Conservation (phyloP, 2,797 vertebrate genomes). For the Pygocentrus nattereri region DNA sequence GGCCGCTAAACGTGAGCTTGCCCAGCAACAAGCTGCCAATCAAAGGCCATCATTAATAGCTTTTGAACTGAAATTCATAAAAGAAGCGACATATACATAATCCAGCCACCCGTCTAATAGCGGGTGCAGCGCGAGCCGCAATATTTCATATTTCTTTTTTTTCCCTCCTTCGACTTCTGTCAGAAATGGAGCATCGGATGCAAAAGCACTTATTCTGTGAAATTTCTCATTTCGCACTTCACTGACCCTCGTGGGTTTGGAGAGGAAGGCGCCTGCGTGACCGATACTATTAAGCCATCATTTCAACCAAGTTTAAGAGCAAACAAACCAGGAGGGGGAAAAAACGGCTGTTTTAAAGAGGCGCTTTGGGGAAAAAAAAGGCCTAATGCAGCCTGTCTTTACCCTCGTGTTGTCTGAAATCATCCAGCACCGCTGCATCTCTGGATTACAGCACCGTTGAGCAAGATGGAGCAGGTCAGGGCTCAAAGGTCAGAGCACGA, state of each 20-base stretch:
- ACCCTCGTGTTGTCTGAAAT: slow-evolving; percentile 32
- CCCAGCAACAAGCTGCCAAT: slow-evolving; percentile 11
- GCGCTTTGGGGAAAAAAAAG: not conserved
- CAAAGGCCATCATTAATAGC: slow-evolving; percentile 13
- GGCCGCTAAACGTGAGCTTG: not conserved
- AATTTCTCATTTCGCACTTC: slow-evolving; percentile 81
- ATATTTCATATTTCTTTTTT: slow-evolving; percentile 59
- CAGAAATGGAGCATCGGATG: slow-evolving; percentile 68
- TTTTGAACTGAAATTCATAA: slow-evolving; percentile 4
- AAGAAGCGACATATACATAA: slow-evolving; percentile 20
- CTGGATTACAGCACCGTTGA: not conserved
- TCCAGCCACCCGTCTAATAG: not conserved
- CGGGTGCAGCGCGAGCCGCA: slow-evolving; percentile 9
- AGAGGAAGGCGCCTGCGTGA: slow-evolving; percentile 62
- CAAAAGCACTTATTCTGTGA: slow-evolving; percentile 73
- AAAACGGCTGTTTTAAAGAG: slow-evolving; percentile 49
- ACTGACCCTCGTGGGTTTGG: slow-evolving; percentile 66
- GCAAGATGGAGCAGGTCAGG: slow-evolving; percentile 35
- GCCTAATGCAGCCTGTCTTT: not conserved
- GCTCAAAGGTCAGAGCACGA: slow-evolving; percentile 28
- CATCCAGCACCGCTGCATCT: slow-evolving; percentile 9
- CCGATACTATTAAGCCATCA: slow-evolving; percentile 73
- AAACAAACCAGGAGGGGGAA: slow-evolving; percentile 53
- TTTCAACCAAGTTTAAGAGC: slow-evolving; percentile 62
- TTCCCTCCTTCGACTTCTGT: slow-evolving; percentile 60